Conservation (phyloP, 1,140 invertebrate species). For the Nixonia krombeini region DNA sequence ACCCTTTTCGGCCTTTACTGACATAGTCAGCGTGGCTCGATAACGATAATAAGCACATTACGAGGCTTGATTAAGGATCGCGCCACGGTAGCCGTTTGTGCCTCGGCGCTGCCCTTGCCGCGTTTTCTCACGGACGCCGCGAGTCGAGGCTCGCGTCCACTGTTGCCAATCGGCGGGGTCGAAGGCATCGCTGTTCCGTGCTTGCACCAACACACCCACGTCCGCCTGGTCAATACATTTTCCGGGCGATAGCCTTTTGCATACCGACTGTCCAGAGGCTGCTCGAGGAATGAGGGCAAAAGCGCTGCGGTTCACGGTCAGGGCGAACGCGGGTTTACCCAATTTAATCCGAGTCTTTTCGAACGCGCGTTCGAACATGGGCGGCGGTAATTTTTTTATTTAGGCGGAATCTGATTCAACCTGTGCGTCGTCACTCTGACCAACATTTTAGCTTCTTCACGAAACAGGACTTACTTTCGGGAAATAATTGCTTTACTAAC, state of each 20-base stretch:
- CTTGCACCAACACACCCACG: neutral
- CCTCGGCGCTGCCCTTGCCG: neutral
- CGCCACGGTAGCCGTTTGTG: neutral
- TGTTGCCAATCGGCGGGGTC: neutral
- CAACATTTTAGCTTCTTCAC: too few species aligned
- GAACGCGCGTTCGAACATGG: neutral
- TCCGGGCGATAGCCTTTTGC: slow-evolving; percentile 7
- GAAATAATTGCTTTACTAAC: too few species aligned
- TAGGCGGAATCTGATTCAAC: too few species aligned
- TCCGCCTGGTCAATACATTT: slow-evolving; percentile 8
- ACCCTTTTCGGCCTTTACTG: neutral
- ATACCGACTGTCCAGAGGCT: slow-evolving; percentile 4
- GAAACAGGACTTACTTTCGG: too few species aligned
- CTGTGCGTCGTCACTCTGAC: too few species aligned
- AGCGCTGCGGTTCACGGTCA: slow-evolving; percentile 29
- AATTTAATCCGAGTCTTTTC: slow-evolving; percentile 15
- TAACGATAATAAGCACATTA: neutral
- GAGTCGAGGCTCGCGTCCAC: neutral
- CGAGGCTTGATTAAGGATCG: slow-evolving; percentile 2
- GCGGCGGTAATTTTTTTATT: too few species aligned
- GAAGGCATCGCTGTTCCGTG: neutral
- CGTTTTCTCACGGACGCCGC: neutral
- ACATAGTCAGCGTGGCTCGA: neutral
- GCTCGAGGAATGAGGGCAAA: slow-evolving; percentile 4
- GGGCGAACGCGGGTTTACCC: slow-evolving; percentile 34